Conservation (phyloP, 2,113 vertebrate genomes). For the Lagopus leucura region DNA sequence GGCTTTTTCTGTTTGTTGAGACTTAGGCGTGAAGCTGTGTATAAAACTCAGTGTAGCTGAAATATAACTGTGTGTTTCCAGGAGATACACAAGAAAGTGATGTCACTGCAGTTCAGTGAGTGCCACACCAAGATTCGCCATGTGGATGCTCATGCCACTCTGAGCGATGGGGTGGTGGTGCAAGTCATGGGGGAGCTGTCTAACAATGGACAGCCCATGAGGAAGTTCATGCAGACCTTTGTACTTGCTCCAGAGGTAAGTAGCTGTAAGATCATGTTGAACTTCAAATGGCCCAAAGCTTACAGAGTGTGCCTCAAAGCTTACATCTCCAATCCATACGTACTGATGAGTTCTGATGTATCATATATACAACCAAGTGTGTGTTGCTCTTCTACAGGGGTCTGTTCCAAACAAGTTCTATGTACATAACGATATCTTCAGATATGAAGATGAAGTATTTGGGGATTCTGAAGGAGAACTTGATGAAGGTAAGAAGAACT, state of each 20-base stretch:
- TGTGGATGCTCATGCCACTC: conserved; percentile 94
- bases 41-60: background rate
- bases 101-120: conserved; percentile 97
- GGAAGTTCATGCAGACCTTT: conserved; percentile 99
- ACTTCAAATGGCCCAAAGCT: background rate
- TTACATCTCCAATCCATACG: background rate
- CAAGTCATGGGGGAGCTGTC: conserved; percentile 97
- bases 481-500: conserved; percentile 87
- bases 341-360: background rate
- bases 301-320: background rate
- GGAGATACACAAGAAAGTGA: conserved; percentile 99
- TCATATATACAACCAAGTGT: fast-evolving
- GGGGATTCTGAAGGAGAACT: conserved; percentile 97
- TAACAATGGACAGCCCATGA: conserved; percentile 95
- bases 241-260: conserved; percentile 96
- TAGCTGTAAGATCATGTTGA: background rate
- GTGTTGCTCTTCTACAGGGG: conserved; percentile 78
- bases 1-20: background rate
- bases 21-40: fast-evolving
- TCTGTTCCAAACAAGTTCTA: conserved; percentile 99
- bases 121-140: conserved; percentile 98
- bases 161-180: conserved; percentile 95
- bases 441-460: conserved; percentile 98
- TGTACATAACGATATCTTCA: conserved; percentile 99
- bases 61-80: conserved; percentile 19